phyloP scores from a whole-genome alignment of 2,113 vertebrate genomes.

The Podarcis cretensis region DNA sequence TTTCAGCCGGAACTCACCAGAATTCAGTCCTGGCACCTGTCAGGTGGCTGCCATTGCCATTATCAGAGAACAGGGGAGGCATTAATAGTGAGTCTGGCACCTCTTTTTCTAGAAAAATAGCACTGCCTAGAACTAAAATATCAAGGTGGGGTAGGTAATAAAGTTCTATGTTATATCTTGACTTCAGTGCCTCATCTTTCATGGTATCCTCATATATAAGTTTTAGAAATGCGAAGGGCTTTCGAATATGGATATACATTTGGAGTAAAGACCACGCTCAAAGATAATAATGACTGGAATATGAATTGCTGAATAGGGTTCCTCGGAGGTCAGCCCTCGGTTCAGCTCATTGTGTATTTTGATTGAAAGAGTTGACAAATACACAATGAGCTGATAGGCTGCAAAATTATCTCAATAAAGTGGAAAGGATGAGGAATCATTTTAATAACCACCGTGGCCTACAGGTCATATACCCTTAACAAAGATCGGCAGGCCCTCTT shows the following conservation, averaged over 20 bases:
- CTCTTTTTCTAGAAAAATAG: no score
- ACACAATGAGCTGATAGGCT: background rate
- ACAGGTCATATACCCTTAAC: slow-evolving; percentile 12
- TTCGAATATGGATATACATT: background rate
- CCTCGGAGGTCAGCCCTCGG: background rate
- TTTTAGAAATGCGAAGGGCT: background rate
- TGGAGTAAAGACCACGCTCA: background rate
- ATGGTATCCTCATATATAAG: background rate
- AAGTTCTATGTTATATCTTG: background rate
- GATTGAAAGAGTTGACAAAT: background rate
- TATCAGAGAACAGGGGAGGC: no score
- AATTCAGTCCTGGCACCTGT: no score
- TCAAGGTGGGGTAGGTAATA: background rate
- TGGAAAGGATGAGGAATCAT: slow-evolving; percentile 18
- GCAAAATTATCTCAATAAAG: slow-evolving; percentile 13
- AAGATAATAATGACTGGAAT: background rate
- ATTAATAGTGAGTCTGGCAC: no score
- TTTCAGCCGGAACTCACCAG: no score
- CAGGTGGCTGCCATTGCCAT: no score
- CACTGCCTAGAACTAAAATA: no score
- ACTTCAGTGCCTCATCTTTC: background rate
- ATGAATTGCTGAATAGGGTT: background rate
- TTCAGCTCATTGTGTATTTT: background rate
- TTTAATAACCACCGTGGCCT: slow-evolving; percentile 22
- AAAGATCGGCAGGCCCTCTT: background rate